Evolutionary conservation across 2,888 invertebrate genomes (phyloP).

Genomic region (Ectobius pallidus): DNA sequence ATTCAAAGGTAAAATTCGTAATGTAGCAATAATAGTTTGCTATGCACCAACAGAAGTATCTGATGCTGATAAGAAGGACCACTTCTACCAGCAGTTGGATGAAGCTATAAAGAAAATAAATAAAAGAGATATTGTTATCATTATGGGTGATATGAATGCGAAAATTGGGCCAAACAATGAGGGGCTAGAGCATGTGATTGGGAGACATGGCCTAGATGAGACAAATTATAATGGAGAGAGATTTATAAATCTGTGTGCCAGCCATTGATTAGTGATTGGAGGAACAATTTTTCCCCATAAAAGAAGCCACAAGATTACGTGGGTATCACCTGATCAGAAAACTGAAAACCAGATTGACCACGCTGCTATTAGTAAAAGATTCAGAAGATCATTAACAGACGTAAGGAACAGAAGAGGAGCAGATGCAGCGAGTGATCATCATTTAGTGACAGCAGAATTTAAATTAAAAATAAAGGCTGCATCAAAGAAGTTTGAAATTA

Average conservation of each 20-base stretch:
- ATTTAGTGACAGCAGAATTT: not conserved
- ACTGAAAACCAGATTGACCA: constrained; percentile 2
- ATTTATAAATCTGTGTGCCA: too few relatives aligned
- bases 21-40: not conserved
- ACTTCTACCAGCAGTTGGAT: not conserved
- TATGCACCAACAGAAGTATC: not conserved
- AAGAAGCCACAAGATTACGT: not conserved
- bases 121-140: not conserved
- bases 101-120: not conserved
- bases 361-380: not conserved
- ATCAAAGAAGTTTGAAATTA: not conserved
- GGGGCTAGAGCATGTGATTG: not conserved
- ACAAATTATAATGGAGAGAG: not conserved
- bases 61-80: not conserved
- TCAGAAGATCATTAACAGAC: not conserved
- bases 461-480: too few relatives aligned
- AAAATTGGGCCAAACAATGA: not conserved
- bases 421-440: not conserved
- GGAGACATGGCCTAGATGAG: not conserved
- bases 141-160: not conserved
- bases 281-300: not conserved
- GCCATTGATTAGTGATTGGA: too few relatives aligned
- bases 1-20: not conserved
- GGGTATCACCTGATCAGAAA: not conserved
- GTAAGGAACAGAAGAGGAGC: constrained; percentile 1